Evolutionary conservation across 2,113 vertebrate genomes (phyloP).

Genomic region (Lamprotornis superbus): DNA sequence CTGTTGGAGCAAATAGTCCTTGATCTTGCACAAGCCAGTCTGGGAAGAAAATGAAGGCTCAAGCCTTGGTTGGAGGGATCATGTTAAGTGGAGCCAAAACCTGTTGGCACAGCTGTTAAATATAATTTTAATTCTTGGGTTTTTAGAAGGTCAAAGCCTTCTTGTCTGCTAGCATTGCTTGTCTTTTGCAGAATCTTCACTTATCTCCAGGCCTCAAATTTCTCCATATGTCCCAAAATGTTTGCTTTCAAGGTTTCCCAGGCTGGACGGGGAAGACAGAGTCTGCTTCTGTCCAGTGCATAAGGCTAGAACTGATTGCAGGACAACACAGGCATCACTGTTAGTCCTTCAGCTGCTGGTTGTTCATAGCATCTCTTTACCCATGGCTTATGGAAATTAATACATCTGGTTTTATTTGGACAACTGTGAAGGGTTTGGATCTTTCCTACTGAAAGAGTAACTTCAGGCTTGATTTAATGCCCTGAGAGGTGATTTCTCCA

Average conservation of each 20-base stretch:
- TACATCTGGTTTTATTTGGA: not conserved
- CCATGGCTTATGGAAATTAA: not conserved
- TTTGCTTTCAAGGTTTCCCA: not conserved
- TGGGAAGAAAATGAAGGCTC: not conserved
- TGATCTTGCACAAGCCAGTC: not conserved
- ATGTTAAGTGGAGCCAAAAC: not conserved
- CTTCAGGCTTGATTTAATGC: not conserved
- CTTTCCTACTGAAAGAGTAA: not conserved
- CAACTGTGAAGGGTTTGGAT: not conserved
- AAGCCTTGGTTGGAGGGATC: not conserved
- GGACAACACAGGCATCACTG: not conserved
- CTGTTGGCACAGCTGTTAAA: not conserved
- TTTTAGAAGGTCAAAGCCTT: not conserved
- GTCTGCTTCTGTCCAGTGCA: accelerated
- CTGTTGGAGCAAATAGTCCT: not conserved
- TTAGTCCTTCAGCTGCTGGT: not conserved
- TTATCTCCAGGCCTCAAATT: not conserved
- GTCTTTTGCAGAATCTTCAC: not conserved
- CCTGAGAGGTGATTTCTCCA: not conserved
- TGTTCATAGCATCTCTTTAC: not conserved
- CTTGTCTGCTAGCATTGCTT: not conserved
- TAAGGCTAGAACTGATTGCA: not conserved
- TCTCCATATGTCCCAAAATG: not conserved
- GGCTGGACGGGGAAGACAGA: not conserved
- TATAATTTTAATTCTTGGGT: not conserved